A percentile compares a stretch with the other conserved stretches of the same genome.
Conservation (phyloP, 2,113 vertebrate genomes). For the Budorcas taxicolor region DNA sequence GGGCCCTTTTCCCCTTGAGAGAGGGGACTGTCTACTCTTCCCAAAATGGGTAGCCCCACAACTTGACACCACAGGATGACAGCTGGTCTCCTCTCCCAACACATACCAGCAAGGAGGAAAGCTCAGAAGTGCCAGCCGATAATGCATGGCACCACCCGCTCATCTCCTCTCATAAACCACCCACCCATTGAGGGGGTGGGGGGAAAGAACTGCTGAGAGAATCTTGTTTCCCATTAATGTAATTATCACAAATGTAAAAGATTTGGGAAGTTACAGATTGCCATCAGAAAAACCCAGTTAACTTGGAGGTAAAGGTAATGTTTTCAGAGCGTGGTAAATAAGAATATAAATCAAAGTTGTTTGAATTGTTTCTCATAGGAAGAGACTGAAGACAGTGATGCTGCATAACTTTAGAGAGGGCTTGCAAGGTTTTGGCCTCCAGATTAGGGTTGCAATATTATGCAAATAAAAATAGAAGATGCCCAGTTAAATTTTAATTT, state of each 20-base stretch:
- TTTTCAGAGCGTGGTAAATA: background rate
- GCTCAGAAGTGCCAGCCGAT: background rate
- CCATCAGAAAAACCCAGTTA: conserved; percentile 28
- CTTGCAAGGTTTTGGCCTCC: background rate
- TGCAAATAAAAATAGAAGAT: background rate
- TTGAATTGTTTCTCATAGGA: background rate
- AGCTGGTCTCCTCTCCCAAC: conserved; percentile 46
- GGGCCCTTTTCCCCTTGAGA: conserved; percentile 19
- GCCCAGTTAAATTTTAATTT: background rate
- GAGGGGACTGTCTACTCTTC: conserved; percentile 3
- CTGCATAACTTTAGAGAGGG: background rate
- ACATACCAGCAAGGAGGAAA: conserved; percentile 16
- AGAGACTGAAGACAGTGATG: conserved; percentile 2
- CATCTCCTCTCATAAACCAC: background rate
- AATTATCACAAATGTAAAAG: conserved; percentile 17
- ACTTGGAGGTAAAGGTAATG: conserved; percentile 32
- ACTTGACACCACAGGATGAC: conserved; percentile 47
- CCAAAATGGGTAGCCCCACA: background rate
- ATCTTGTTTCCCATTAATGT: background rate
- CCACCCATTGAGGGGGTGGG: background rate
- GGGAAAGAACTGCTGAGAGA: background rate
- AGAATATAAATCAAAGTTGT: conserved; percentile 29
- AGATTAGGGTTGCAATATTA: background rate
- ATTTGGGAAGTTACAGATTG: conserved; percentile 35
- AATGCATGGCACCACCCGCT: background rate